Base-by-base conservation (phyloP, 2,113 vertebrate species). In the Carassius carassius region DNA sequence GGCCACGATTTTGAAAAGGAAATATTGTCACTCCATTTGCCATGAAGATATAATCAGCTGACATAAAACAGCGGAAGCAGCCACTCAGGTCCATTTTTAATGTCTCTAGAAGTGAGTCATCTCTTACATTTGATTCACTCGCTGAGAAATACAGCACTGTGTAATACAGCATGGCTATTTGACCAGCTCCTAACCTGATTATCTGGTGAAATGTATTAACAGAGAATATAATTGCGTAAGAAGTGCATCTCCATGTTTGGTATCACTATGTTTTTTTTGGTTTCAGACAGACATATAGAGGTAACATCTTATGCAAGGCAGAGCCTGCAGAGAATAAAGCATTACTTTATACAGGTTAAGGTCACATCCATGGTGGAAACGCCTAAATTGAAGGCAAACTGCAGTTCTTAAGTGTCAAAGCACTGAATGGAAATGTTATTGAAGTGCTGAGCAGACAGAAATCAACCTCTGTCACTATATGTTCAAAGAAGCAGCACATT, bases 341-440 rank as follows among this genome's bases (percentile, higher is more conserved):
- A 41, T 72, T 41, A 37, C 69, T 6, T 72, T 72, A 6, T 76
- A 4, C 44, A 54, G 47, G 74, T 19, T 76, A 6, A 76, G 73
- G 47, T 76, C 73, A 54, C 14, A 4, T 32, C 47, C 0, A 1
- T 54, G 74, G 25, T 21, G 74, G 74, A 76, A 32, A 76, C 4
- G 14, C 49, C 74, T 76, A n/a, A n/a, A 54, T 25, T 74, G 56
- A 67, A 83, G n/a, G 56, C n/a, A 56, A 67, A 54, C 79, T 21
- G 80, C 54, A 83, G 79, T 82, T 82, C 86, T 82, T 84, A 63
- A 77, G 70, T 51, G 75, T 83, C 44, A 74, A 75, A 70, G 56
- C 77, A 81, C 80, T 79, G 74, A 83, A 85, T 83, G 65, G 78
- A 84, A 85, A 82, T 63, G 62, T 70, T 14, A 65, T 65, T 60